Conservation (phyloP, 2,797 vertebrate genomes). For the Rhynchotus rufescens region DNA sequence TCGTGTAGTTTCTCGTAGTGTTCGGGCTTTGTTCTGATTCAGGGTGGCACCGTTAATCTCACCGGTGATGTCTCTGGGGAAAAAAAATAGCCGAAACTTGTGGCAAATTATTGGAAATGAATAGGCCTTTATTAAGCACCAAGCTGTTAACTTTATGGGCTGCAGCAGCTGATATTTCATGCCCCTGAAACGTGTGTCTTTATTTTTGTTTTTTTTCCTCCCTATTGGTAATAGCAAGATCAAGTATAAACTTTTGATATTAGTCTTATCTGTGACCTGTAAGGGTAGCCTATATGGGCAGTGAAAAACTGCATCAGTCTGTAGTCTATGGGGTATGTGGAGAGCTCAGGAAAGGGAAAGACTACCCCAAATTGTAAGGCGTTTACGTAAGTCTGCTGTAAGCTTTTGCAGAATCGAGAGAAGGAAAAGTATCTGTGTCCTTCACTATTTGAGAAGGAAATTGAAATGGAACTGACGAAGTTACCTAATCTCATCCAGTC, state of each 20-base stretch:
- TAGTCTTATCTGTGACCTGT: background rate
- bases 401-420: background rate
- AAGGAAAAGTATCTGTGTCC: background rate
- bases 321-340: background rate
- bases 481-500: background rate
- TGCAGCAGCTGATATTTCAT: background rate
- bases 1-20: background rate
- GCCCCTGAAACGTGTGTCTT: background rate
- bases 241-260: constrained; percentile 13
- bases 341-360: background rate
- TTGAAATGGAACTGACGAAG: background rate
- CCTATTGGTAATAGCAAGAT: background rate
- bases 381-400: constrained; percentile 39
- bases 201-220: background rate
- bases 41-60: background rate
- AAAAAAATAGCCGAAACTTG: background rate
- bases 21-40: constrained; percentile 37
- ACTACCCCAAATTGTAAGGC: background rate
- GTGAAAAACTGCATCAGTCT: background rate
- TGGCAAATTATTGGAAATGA: background rate
- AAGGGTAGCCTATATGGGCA: background rate
- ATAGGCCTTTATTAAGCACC: background rate
- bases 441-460: background rate
- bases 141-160: constrained; percentile 53
- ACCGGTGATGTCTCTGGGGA: background rate